Conservation (phyloP, 92 coral and sea anemone genomes). For the Ricordea florida region DNA sequence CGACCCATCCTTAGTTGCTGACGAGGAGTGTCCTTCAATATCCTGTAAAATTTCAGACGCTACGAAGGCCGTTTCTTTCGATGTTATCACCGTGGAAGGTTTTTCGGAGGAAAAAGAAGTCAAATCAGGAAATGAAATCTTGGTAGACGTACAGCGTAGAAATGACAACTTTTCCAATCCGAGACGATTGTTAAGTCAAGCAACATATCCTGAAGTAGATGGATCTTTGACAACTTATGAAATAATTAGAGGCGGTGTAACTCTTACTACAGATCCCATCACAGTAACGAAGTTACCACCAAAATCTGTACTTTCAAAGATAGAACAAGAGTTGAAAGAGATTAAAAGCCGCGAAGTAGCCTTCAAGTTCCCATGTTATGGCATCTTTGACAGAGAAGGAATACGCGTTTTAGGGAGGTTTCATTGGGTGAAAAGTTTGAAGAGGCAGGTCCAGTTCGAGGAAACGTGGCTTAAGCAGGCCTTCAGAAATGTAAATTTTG, state of each 20-base stretch:
- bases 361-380: slow-evolving; percentile 1
- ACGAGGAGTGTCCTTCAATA: too few relatives aligned
- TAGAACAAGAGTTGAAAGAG: neutral
- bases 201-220: slow-evolving; percentile 16
- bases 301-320: slow-evolving; percentile 2
- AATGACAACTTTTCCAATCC: slow-evolving; percentile 21
- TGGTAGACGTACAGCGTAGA: neutral
- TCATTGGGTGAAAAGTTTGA: slow-evolving; percentile 14
- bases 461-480: slow-evolving; percentile 31
- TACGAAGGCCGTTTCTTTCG: neutral
- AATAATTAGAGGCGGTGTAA: neutral
- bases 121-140: neutral
- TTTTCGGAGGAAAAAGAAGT: neutral
- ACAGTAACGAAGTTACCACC: slow-evolving; percentile 8
- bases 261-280: neutral
- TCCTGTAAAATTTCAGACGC: neutral
- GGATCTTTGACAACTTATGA: neutral
- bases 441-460: slow-evolving; percentile 25
- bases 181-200: neutral
- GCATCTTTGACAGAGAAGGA: slow-evolving; percentile 25
- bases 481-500: neutral
- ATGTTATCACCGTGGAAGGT: neutral
- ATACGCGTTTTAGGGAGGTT: slow-evolving; percentile 22
- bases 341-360: neutral
- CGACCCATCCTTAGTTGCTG: too few relatives aligned